Conservation (phyloP, 1,140 invertebrate genomes). For the Drosophila pseudoananassae region DNA sequence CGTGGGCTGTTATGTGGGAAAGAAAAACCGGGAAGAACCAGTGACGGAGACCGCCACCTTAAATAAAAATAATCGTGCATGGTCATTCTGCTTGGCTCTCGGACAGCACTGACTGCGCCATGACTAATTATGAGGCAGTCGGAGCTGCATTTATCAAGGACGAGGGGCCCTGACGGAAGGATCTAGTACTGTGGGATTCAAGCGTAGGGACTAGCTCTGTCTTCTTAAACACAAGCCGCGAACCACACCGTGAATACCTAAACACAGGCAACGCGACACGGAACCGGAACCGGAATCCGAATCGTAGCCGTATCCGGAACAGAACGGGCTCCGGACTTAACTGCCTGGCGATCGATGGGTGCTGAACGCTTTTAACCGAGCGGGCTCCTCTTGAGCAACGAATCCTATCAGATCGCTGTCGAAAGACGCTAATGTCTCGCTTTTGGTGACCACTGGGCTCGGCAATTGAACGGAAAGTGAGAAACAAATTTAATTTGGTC, state of each 20-base stretch:
- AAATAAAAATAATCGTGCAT: neutral
- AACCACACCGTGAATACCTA: constrained; percentile 4
- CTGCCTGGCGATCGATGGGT: constrained; percentile 30
- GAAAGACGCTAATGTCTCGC: constrained; percentile 6
- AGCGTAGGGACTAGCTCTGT: too few species aligned
- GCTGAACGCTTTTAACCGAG: constrained; percentile 18
- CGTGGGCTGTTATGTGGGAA: constrained; percentile 17
- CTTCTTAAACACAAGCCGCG: too few species aligned
- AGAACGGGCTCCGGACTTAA: constrained; percentile 13
- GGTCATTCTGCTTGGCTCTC: neutral
- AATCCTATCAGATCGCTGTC: constrained; percentile 7
- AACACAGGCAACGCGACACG: constrained; percentile 20
- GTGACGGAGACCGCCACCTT: neutral
- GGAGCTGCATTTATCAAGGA: too few species aligned
- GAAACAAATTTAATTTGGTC: constrained; percentile 68
- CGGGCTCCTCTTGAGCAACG: neutral
- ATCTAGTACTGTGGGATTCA: too few species aligned
- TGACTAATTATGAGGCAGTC: neutral
- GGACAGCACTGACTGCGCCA: neutral
- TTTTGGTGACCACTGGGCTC: constrained; percentile 47
- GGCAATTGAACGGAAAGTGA: constrained; percentile 64
- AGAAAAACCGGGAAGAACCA: neutral
- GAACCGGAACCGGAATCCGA: constrained; percentile 25
- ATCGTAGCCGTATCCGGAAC: constrained; percentile 30
- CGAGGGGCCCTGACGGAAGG: too few species aligned